Base-by-base conservation (phyloP, 2,888 invertebrate species). In the Meandrusa payeni region DNA sequence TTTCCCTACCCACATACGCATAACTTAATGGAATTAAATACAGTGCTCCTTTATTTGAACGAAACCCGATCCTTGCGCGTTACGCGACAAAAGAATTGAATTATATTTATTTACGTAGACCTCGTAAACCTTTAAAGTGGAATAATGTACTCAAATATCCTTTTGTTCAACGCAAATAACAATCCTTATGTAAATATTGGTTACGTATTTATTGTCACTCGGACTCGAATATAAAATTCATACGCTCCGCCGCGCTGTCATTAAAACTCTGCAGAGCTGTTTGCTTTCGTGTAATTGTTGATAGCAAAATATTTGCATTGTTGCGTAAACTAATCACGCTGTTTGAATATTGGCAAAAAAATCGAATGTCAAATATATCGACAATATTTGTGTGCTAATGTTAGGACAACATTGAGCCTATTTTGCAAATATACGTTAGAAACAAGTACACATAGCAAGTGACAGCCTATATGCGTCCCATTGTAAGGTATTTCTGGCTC, bases 91-190 rank as follows among this genome's bases (percentile, higher is more conserved):
- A 7, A 15, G 33, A 41, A 41, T 38, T 24, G 20, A 43, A 43
- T 43, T 37, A 43, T 19, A 38, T 36, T 42, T 29, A 20, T 26
- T 15, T 10, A 29, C 19, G 32, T 7, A 32, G 19, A 32, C 23
- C 37, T 32, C 37, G 32, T 38, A 38, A 43, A 37, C 26, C 20
- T 32, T 34, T 33, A 17, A 33, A 4, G 13, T 17, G 26, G 26
- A 43, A 27, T 32, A 32, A 43, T 43, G 20, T 32, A 38, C 32
- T 24, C 43, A 38, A 43, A 43, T 43, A 43, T 26, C 15, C 37
- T 32, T 38, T 43, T 43, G 37, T 43, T 32, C 26, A 17, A 9
- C 9, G 26, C 43, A 31, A 32, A 36, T 36, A 43, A 38, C 43
- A 43, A 38, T 26, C 37, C 36, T 3, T 32, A 24, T 29, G 19